Conservation (phyloP, 2,113 vertebrate species). For the Phalacrocorax pelagicus region DNA sequence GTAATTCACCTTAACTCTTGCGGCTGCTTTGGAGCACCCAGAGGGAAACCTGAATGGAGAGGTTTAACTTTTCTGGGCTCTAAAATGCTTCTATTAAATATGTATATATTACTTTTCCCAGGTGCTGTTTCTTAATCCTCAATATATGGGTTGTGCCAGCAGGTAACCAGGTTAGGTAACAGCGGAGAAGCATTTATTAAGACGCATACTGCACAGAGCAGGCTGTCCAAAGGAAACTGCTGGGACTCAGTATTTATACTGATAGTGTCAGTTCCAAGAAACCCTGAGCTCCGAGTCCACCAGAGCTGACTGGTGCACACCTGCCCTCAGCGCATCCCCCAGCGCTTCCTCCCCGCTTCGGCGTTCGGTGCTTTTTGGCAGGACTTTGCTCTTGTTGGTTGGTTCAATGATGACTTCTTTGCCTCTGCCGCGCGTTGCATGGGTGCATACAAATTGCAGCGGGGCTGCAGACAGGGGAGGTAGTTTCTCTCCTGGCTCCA, state of each 20-base stretch:
- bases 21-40: neutral
- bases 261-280: neutral
- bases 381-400: neutral
- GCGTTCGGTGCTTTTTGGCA: neutral
- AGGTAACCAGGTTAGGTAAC: neutral
- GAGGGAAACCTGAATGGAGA: neutral
- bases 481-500: neutral
- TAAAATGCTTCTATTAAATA: neutral
- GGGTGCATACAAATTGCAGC: neutral
- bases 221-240: neutral
- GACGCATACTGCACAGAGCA: neutral
- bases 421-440: neutral
- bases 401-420: neutral
- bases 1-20: neutral
- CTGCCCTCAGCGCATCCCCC: neutral
- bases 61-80: neutral
- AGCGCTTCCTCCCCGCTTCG: neutral
- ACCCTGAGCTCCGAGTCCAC: neutral
- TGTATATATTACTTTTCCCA: neutral
- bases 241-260: neutral
- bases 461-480: neutral
- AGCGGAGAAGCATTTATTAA: neutral
- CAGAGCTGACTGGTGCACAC: fast-evolving
- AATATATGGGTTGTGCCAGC: neutral
- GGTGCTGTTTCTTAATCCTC: neutral